Conservation (phyloP, 2,888 invertebrate species). For the Xylota segnis region DNA sequence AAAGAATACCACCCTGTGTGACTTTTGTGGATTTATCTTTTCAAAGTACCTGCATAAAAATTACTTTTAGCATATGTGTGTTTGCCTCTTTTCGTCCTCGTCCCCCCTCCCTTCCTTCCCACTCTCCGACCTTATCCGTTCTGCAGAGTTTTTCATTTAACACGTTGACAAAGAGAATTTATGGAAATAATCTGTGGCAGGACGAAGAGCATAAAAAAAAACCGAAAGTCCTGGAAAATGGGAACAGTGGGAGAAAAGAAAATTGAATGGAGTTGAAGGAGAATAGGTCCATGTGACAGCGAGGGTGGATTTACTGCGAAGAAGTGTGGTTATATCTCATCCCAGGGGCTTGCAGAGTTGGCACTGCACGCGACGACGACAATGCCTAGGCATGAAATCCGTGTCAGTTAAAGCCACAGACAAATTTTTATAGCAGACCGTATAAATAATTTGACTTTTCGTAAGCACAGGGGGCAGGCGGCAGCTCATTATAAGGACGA, state of each 20-base stretch:
- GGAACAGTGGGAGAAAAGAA: conserved; percentile 23
- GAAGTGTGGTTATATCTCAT: conserved; percentile 26
- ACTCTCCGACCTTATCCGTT: conserved; percentile 13
- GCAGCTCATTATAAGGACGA: not conserved
- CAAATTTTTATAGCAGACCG: conserved; percentile 36
- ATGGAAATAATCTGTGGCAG: conserved; percentile 63
- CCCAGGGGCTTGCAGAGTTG: conserved; percentile 1
- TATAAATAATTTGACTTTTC: conserved; percentile 23
- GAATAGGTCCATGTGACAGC: conserved; percentile 35
- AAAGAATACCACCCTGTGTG: conserved; percentile 17
- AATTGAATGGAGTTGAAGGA: conserved; percentile 50
- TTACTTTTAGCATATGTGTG: conserved; percentile 56
- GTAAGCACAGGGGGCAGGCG: not conserved
- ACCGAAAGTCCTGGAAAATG: conserved; percentile 27
- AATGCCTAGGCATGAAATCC: not conserved
- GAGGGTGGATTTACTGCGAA: conserved; percentile 15
- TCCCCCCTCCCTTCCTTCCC: not conserved
- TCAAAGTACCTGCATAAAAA: conserved; percentile 59
- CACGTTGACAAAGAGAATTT: conserved; percentile 65
- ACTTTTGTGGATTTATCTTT: conserved; percentile 64
- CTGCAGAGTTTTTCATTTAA: conserved; percentile 57
- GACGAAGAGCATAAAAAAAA: conserved; percentile 1
- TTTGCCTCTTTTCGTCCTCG: not conserved
- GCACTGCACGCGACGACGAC: conserved; percentile 3
- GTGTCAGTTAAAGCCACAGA: conserved; percentile 47